These are phyloP conservation scores for Drosophila melanosoma DNA, from an alignment of 2,888 invertebrate genomes.

Conservation along the genomic window DNA sequence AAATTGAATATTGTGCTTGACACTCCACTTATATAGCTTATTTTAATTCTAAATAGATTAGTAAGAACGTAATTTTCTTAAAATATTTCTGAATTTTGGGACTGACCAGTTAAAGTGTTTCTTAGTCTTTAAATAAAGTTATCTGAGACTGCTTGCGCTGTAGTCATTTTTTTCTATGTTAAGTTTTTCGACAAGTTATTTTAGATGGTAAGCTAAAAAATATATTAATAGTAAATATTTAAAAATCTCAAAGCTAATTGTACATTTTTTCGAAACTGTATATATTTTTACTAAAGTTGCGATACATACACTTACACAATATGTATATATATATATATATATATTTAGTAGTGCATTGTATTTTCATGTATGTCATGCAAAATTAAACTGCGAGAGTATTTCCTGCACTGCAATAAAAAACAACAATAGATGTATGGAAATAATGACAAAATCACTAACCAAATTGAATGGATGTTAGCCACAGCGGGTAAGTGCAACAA, in stretches of 20 bases:
- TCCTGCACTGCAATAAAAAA: slow-evolving; percentile 59
- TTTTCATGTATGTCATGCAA: slow-evolving; percentile 38
- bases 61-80: not conserved
- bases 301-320: slow-evolving; percentile 7
- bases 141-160: not conserved
- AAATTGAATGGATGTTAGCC: slow-evolving; percentile 54
- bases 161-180: not conserved
- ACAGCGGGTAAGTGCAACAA: slow-evolving; percentile 54
- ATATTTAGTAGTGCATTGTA: slow-evolving; percentile 25
- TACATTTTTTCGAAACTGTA: not conserved
- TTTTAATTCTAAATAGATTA: not conserved
- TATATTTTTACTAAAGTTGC: not conserved
- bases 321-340: not conserved
- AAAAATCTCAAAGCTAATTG: not conserved
- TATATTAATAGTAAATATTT: not conserved
- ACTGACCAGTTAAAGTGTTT: not conserved
- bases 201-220: not conserved
- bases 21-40: not conserved
- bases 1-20: not conserved
- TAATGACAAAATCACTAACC: slow-evolving; percentile 63
- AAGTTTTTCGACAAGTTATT: not conserved
- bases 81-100: not conserved
- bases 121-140: not conserved
- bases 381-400: slow-evolving; percentile 52
- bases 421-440: slow-evolving; percentile 52